Base-by-base conservation (phyloP, 2,888 invertebrate species). In the Polietes domitor region DNA sequence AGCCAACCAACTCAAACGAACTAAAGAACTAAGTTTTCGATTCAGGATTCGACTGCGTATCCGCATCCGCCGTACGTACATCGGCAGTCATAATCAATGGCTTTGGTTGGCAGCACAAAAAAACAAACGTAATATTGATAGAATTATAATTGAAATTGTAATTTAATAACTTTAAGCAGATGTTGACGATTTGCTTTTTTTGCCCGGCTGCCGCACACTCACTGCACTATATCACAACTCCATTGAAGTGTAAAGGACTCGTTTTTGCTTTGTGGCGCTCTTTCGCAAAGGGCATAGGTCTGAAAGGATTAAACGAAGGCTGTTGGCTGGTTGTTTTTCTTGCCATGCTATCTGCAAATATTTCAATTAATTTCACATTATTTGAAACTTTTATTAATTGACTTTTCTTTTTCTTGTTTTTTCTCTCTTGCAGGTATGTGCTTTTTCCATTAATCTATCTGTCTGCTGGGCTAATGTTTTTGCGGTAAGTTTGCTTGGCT, bases 121-220 rank as follows among this genome's bases (percentile, higher is more conserved):
- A 21, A 84, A 76, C n/a, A n/a, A n/a, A n/a, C n/a, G n/a, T 78
- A 78, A 73, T 78, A 84, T 84, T 84, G 80, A 84, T 84, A 84
- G 81, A 81, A 80, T 81, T 81, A 81, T 84, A 84, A 84, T 84
- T 84, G 84, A 84, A 78, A 84, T 84, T 84, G 84, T 81, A 76
- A 81, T 84, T 81, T 84, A 84, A 84, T 84, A 84, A 78, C 76
- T 81, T 79, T 65, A 76, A 81, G 72, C 84, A 84, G 80, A 71
- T 84, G 83, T 77, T 80, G 61, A 61, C n/a, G 15, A n/a, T n/a
- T 26, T 61, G 41, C 43, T 24, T 15, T 43, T 68, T 43, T 37
- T 37, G 2, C 32, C 41, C 19, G 28, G n/a, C 65, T 65, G 17
- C 65, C 37, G 41, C 55, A 77, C 65, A 74, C 10, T 41, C 32